phyloP scores from a whole-genome alignment of 2,888 invertebrate species.

The Argyra leucocephala region DNA sequence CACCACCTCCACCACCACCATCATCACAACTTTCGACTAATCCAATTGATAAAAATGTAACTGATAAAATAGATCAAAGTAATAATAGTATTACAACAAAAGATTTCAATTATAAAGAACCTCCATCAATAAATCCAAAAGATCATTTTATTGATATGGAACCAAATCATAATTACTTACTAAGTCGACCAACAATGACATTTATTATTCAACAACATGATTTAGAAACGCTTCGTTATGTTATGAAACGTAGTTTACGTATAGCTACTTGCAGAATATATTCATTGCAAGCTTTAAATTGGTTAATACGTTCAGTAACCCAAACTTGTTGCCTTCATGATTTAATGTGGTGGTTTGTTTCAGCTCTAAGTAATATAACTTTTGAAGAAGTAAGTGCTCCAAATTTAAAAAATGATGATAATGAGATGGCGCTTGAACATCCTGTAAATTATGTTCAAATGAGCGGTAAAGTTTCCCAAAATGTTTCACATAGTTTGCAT shows the following conservation, averaged over 20 bases:
- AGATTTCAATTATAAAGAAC: conserved; percentile 19
- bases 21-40: too few species aligned
- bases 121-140: conserved; percentile 20
- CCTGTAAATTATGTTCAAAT: conserved; percentile 69
- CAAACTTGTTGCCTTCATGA: conserved; percentile 88
- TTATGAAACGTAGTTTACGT: conserved; percentile 79
- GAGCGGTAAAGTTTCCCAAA: conserved; percentile 59
- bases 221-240: conserved; percentile 68
- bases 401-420: conserved; percentile 34
- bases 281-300: conserved; percentile 89
- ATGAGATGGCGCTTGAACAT: conserved; percentile 51
- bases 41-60: neutral
- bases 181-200: conserved; percentile 66
- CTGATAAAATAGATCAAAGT: conserved; percentile 20
- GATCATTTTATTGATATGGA: conserved; percentile 26
- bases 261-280: conserved; percentile 73
- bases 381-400: conserved; percentile 44
- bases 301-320: conserved; percentile 85
- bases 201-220: conserved; percentile 83
- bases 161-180: conserved; percentile 31
- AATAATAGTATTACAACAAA: conserved; percentile 20
- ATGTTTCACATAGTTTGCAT: conserved; percentile 69
- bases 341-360: conserved; percentile 93
- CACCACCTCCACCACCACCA: neutral
- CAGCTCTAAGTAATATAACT: conserved; percentile 58